phyloP scores from a whole-genome alignment of 2,797 vertebrate species.

The Poecilia velifera region DNA sequence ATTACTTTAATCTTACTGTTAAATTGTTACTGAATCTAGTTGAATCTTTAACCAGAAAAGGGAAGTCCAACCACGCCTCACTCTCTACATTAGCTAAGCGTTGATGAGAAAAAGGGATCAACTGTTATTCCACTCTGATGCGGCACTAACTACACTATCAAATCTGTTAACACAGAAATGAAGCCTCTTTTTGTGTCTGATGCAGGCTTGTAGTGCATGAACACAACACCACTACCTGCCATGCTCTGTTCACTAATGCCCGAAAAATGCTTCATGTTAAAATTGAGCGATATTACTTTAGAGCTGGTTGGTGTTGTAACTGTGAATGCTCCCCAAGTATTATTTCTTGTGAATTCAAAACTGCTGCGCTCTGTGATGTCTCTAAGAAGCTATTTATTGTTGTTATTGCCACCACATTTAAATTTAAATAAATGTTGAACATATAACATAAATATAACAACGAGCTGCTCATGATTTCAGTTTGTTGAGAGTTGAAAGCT shows the following conservation, averaged over 20 bases:
- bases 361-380: conserved; percentile 72
- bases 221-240: conserved; percentile 47
- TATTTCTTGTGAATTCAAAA: conserved; percentile 77
- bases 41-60: conserved; percentile 39
- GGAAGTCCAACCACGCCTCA: conserved; percentile 25
- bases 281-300: conserved; percentile 63
- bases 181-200: conserved; percentile 35
- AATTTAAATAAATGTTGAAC: conserved; percentile 74
- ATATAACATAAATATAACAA: conserved; percentile 28
- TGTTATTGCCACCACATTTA: conserved; percentile 75
- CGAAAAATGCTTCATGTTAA: conserved; percentile 59
- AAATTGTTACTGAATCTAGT: conserved; percentile 57
- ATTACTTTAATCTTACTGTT: conserved; percentile 40
- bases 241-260: conserved; percentile 47
- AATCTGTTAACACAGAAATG: conserved; percentile 48
- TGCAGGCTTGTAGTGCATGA: conserved; percentile 61
- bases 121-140: conserved; percentile 56
- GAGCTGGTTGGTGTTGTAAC: conserved; percentile 69
- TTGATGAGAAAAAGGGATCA: conserved; percentile 45
- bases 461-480: conserved; percentile 1
- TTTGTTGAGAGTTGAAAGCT: background rate
- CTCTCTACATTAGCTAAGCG: conserved; percentile 27
- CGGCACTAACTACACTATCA: conserved; percentile 58
- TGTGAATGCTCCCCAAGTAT: conserved; percentile 76
- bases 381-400: conserved; percentile 82